phyloP scores from a whole-genome alignment of 1,140 invertebrate species.

The Drosophila obscura region DNA sequence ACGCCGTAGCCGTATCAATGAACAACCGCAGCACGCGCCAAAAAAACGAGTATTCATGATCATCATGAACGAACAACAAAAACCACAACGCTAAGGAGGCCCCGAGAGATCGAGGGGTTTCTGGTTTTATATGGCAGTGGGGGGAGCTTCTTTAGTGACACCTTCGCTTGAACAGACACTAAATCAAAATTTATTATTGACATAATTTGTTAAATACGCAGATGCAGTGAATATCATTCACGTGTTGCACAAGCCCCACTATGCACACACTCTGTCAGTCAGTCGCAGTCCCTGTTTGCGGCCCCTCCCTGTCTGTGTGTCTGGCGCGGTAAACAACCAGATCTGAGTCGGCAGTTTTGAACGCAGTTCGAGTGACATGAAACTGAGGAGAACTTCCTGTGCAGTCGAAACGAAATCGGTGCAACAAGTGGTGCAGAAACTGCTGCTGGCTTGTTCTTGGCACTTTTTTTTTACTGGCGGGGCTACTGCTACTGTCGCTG shows the following conservation, averaged over 20 bases:
- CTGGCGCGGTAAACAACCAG: conserved; percentile 17
- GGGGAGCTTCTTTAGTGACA: conserved; percentile 25
- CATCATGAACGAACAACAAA: conserved; percentile 11
- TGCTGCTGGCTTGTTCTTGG: conserved; percentile 1
- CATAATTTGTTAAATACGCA: conserved; percentile 50
- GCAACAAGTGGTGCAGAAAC: neutral
- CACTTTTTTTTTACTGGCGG: conserved; percentile 5
- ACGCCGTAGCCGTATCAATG: conserved; percentile 45
- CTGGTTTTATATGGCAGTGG: conserved; percentile 31
- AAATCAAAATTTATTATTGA: conserved; percentile 60
- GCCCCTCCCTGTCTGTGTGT: neutral
- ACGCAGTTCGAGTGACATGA: conserved; percentile 6
- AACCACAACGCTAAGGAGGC: conserved; percentile 2
- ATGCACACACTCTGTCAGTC: conserved; percentile 36
- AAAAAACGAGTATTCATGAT: conserved; percentile 31
- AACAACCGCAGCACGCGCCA: conserved; percentile 61
- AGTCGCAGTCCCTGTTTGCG: conserved; percentile 6
- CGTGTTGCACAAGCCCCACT: conserved; percentile 42
- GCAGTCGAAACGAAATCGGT: neutral
- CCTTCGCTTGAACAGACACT: conserved; percentile 13
- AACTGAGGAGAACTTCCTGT: conserved; percentile 39
- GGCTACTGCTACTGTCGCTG: neutral
- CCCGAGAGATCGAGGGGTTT: conserved; percentile 28
- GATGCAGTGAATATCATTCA: conserved; percentile 24
- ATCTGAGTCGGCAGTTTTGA: conserved; percentile 31